Percentiles rank a stretch among this genome's conserved stretches.
Evolutionary conservation across 35 echinoderm and acorn worm species (phyloP).

Genomic region (Strongylocentrotus purpuratus): DNA sequence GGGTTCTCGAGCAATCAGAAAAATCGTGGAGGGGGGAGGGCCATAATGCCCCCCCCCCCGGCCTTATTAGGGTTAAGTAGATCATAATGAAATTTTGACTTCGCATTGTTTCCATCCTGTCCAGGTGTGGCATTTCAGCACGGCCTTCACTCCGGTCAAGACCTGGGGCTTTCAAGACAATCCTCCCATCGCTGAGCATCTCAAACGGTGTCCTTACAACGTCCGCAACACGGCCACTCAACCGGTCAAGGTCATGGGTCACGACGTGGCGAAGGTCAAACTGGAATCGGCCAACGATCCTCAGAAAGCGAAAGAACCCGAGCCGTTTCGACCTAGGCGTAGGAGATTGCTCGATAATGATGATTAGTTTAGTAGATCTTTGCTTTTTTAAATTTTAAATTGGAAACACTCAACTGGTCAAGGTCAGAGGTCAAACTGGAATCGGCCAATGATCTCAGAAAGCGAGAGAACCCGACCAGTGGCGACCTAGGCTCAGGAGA

Average conservation of each 20-base stretch:
- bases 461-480: neutral
- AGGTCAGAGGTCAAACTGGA: neutral
- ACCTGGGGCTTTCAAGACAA: slow-evolving; percentile 86
- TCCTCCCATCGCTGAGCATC: slow-evolving; percentile 78
- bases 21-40: too few relatives aligned
- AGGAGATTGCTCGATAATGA: neutral
- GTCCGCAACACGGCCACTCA: slow-evolving; percentile 48
- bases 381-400: too few relatives aligned
- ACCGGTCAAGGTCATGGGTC: slow-evolving; percentile 75
- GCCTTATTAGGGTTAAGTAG: too few relatives aligned
- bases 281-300: neutral
- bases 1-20: too few relatives aligned
- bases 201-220: slow-evolving; percentile 81
- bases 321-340: neutral
- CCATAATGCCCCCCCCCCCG: too few relatives aligned
- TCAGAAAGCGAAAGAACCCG: neutral
- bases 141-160: slow-evolving; percentile 76
- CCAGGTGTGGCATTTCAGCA: slow-evolving; percentile 94
- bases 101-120: neutral
- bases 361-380: neutral
- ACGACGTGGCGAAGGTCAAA: slow-evolving; percentile 8
- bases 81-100: neutral
- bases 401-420: slow-evolving; percentile 54
- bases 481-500: neutral
- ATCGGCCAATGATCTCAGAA: neutral